Conservation (phyloP, 2,797 vertebrate genomes). For the Cyclura pinguis region DNA sequence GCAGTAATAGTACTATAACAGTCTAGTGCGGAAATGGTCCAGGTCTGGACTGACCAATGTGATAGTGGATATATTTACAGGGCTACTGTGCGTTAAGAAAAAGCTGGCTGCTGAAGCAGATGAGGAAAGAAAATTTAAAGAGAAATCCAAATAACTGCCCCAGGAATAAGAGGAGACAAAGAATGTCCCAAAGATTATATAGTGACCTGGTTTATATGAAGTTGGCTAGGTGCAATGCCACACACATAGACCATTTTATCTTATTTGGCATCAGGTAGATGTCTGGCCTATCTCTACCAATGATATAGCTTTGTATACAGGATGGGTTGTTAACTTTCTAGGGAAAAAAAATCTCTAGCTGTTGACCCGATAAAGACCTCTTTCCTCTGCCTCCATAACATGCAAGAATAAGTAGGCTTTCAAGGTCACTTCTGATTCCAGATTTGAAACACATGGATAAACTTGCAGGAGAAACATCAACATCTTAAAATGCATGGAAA, state of each 20-base stretch:
- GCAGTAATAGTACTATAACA: too few relatives aligned
- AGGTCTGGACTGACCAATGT: neutral
- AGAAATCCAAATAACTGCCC: neutral
- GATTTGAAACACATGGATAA: conserved; percentile 10
- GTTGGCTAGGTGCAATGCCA: neutral
- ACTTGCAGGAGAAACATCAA: neutral
- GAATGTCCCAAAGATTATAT: neutral
- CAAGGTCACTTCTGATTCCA: neutral
- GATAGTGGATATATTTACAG: neutral
- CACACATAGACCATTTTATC: neutral
- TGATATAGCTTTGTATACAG: neutral
- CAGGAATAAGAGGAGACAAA: neutral
- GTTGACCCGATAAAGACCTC: neutral
- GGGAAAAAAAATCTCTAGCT: neutral
- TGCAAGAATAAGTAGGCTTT: neutral
- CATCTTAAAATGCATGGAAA: conserved; percentile 5
- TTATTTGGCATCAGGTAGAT: neutral
- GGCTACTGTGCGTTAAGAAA: neutral
- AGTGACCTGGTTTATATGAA: neutral
- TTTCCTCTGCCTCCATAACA: neutral
- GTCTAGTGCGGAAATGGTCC: too few relatives aligned
- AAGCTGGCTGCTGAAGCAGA: neutral
- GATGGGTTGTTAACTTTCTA: too few relatives aligned
- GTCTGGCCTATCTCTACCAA: neutral
- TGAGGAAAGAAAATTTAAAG: neutral